Base-by-base conservation (phyloP, 2,888 invertebrate genomes). In the Agrotis puta region DNA sequence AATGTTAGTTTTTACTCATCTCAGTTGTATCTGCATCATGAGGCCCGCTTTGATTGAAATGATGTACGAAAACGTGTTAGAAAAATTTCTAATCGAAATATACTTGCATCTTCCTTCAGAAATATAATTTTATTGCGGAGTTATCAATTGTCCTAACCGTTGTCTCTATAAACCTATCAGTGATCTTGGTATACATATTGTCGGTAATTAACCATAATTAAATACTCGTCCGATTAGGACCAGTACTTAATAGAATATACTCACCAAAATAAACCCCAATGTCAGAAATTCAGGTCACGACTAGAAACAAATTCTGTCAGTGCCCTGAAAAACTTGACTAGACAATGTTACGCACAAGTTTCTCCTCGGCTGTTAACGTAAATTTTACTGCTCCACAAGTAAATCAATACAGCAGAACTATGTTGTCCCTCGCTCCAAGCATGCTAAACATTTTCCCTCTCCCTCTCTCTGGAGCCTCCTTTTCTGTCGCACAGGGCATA, bases 401-500 rank as follows among this genome's bases (percentile, higher is more conserved):
- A 51, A 65, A 73, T 73, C 72, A 73, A 73, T 73, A 72, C 11
- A 72, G 11, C 24, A 24, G 16, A 50, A 64, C 47, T 51, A 73
- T 50, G 7, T 56, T 45, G 45, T 50, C 65, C 74, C 74, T 57
- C 18, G 51, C 39, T 53, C 6, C 0, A 47, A n/a, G 57, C 45
- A 64, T 64, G 50, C 24, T 51, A 39, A 47, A 24, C 20, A 47
- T 51, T 47, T 51, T 39, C 9, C 22, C 27, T 22, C 57, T 64
- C 57, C 7, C 57, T 73, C 51, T 45, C 16, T 58, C 24, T 51
- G 9, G 3, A 13, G 7, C 24, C 20, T 73, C 65, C 51, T 47
- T 51, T 47, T 74, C 27, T 4, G 24, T 27, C 74, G 20, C 47
- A 45, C 13, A 24, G 9, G 18, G 24, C 45, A 39, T 43, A 18